Evolutionary conservation across 1,140 invertebrate species (phyloP), one percentile per base, ranked within the genome.

Genomic region (Drosophila pandora): DNA sequence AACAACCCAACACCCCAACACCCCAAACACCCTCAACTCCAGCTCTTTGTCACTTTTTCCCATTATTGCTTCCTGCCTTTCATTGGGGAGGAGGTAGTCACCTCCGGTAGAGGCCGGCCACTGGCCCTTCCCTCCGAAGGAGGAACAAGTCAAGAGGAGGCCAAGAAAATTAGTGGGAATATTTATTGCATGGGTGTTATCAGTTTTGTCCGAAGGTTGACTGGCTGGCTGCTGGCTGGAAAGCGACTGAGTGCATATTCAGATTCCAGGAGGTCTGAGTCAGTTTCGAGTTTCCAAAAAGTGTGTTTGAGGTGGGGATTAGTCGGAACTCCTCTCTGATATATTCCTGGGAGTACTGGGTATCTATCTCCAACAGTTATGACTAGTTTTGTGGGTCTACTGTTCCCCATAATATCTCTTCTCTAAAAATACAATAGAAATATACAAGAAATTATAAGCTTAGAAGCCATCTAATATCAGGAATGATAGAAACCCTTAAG

Each of bases 121-220:
- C 17, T 17, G 17, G 17, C 17, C 17, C 17, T 17, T 7, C 4
- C 21, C 21, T 10, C 21, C 34, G 63, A 85, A 64, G 63, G 30
- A 61, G 45, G 45, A 47, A 76, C 59, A 39, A n/a, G n/a, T 63
- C 59, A 39, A n/a, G n/a, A 61, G 48, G 80, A 21, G 49, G 64
- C 73, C 57, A 85, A 77, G 85, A 85, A 84, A 85, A 85, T 85
- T 81, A 85, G 77, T 84, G 70, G 78, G 63, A 75, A 63, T 78
- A 85, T 85, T 85, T 85, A 85, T 85, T 81, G 68, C 77, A 68
- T 69, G 53, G 76, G 25, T 78, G 74, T 75, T 77, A 76, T 70
- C 67, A 62, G 48, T 25, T 45, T 25, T 49, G 17, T 49, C 21
- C 30, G 3, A 49, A 67, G 43, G 62, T 59, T 17, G 17, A 17